Evolutionary conservation across 2,113 vertebrate species (phyloP).

Genomic region (Cebus imitator): DNA sequence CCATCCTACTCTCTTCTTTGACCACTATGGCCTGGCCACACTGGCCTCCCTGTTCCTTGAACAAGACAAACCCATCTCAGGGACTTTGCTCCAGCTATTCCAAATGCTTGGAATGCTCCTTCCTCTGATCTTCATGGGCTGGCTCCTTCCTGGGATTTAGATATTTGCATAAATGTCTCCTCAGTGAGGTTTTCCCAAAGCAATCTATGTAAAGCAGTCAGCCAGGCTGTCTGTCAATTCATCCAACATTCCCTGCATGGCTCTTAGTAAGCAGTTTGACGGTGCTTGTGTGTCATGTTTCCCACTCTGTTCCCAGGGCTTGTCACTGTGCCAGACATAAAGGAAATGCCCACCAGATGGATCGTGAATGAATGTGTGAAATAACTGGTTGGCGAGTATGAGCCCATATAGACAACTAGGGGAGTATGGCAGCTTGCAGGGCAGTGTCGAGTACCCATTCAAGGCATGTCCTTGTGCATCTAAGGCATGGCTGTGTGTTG

Average conservation of each 20-base stretch:
- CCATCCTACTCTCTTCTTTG: neutral
- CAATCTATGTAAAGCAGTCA: neutral
- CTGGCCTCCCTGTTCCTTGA: neutral
- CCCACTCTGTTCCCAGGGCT: neutral
- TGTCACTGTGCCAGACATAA: neutral
- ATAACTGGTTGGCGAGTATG: neutral
- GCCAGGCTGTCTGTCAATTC: neutral
- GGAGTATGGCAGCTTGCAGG: neutral
- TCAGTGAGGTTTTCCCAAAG: neutral
- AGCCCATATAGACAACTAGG: neutral
- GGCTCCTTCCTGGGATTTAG: neutral
- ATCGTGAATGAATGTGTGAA: neutral
- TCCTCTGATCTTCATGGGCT: neutral
- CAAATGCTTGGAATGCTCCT: neutral
- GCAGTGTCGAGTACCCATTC: neutral
- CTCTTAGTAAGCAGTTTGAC: neutral
- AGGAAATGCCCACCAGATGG: conserved; percentile 14
- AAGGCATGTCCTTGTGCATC: neutral
- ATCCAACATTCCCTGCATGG: neutral
- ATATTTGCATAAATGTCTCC: neutral
- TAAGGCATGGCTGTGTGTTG: neutral
- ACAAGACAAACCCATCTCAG: neutral
- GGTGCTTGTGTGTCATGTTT: neutral
- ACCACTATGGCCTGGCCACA: neutral
- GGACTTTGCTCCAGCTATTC: neutral